These are phyloP conservation scores for Cantharis flavilabris DNA, from an alignment of 2,888 invertebrate genomes.

Conservation along the genomic window DNA sequence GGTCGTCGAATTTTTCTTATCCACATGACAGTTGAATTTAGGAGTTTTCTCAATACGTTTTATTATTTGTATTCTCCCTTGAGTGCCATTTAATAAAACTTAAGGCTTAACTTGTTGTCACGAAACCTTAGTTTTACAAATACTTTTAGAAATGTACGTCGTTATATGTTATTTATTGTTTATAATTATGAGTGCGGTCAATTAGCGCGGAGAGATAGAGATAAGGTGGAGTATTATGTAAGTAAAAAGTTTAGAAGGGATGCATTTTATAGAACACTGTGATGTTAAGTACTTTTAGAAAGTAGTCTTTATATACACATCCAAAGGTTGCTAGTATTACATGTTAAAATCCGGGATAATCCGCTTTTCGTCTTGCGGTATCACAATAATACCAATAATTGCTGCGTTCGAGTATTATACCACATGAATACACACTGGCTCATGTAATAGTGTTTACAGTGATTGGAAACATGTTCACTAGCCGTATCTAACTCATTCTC, in stretches of 20 bases:
- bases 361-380: slow-evolving; percentile 49
- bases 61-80: slow-evolving; percentile 47
- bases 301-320: slow-evolving; percentile 32
- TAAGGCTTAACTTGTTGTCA: slow-evolving; percentile 32
- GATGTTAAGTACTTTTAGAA: slow-evolving; percentile 30
- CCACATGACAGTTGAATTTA: slow-evolving; percentile 38
- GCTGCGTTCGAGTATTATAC: slow-evolving; percentile 52
- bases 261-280: slow-evolving; percentile 7
- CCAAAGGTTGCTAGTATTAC: slow-evolving; percentile 34
- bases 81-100: slow-evolving; percentile 36
- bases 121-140: slow-evolving; percentile 19
- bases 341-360: slow-evolving; percentile 51
- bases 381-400: slow-evolving; percentile 55
- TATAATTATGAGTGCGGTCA: not conserved
- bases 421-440: slow-evolving; percentile 54
- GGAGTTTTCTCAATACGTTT: slow-evolving; percentile 45
- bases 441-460: slow-evolving; percentile 55
- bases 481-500: slow-evolving; percentile 44
- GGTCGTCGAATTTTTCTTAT: slow-evolving; percentile 27
- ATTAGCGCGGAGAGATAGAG: slow-evolving; percentile 1
- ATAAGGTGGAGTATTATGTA: slow-evolving; percentile 1
- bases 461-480: slow-evolving; percentile 55
- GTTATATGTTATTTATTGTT: not conserved
- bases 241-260: not conserved
- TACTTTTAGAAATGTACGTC: slow-evolving; percentile 10